phyloP scores from a whole-genome alignment of 2,113 vertebrate species.

The Pogonocichla stellata region DNA sequence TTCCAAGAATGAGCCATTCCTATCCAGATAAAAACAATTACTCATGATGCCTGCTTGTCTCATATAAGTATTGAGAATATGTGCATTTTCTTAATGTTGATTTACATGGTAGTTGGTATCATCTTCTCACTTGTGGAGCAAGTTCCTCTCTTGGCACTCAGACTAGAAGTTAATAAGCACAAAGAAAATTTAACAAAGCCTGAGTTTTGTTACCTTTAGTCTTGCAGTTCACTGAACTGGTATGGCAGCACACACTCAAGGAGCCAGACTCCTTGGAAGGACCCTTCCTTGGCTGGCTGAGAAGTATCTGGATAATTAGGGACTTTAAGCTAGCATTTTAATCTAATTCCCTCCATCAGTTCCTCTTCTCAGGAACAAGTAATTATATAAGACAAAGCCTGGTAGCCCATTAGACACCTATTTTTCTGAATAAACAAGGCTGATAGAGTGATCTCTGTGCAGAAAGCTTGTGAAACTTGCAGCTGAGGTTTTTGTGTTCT shows the following conservation, averaged over 20 bases:
- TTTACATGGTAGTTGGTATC: accelerated
- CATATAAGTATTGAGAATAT: background rate
- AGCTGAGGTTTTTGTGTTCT: background rate
- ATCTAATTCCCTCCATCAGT: background rate
- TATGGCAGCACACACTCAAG: accelerated
- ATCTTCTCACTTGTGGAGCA: background rate
- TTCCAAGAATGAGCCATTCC: background rate
- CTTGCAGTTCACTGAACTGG: background rate
- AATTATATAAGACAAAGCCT: background rate
- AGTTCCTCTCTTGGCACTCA: background rate
- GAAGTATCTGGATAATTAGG: background rate
- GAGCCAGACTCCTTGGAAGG: background rate
- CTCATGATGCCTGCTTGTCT: background rate
- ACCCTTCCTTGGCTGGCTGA: background rate
- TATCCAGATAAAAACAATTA: background rate
- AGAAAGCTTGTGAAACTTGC: background rate
- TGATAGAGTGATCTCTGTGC: background rate
- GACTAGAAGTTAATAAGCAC: background rate
- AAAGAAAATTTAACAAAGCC: background rate
- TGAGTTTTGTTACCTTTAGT: background rate
- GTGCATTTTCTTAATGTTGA: background rate
- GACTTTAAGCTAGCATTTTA: background rate
- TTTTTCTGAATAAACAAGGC: background rate
- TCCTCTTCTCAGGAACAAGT: background rate
- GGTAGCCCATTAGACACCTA: background rate